A percentile compares a stretch with the other conserved stretches of the same genome.
phyloP scores from a whole-genome alignment of 2,888 invertebrate genomes.

The Strigamia maritima region DNA sequence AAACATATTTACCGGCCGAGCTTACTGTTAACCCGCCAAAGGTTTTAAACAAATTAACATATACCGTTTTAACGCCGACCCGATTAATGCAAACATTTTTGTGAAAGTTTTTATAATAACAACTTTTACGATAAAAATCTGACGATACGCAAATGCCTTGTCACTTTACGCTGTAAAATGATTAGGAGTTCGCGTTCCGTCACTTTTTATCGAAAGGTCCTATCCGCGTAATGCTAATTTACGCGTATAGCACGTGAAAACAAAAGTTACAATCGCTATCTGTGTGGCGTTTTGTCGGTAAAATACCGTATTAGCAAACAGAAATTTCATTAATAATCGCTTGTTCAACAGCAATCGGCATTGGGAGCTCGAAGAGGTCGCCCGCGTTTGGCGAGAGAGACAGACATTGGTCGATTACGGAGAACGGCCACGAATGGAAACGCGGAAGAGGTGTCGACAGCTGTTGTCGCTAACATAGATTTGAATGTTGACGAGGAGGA shows the following conservation, averaged over 20 bases:
- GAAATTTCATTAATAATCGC: neutral
- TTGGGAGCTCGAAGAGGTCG: constrained; percentile 24
- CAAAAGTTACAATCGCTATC: no score
- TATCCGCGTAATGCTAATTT: neutral
- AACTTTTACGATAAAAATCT: no score
- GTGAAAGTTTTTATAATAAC: no score
- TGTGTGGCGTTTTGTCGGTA: neutral
- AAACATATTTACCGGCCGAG: constrained; percentile 72
- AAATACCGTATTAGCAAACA: no score
- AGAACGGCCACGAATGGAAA: constrained; percentile 22
- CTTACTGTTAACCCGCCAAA: constrained; percentile 61
- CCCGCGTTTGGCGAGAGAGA: constrained; percentile 17
- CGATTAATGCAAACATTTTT: no score
- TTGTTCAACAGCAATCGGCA: constrained; percentile 34
- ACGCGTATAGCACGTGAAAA: no score
- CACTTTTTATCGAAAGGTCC: no score
- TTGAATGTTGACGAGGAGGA: constrained; percentile 16
- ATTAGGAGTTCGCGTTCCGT: no score
- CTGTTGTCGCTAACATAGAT: neutral
- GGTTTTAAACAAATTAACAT: constrained; percentile 42
- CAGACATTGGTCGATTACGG: constrained; percentile 25
- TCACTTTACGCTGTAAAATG: no score
- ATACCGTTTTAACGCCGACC: no score
- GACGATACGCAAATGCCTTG: no score
- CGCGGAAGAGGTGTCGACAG: neutral